phyloP scores from a whole-genome alignment of 2,888 invertebrate species.

The Cephus pulcher region DNA sequence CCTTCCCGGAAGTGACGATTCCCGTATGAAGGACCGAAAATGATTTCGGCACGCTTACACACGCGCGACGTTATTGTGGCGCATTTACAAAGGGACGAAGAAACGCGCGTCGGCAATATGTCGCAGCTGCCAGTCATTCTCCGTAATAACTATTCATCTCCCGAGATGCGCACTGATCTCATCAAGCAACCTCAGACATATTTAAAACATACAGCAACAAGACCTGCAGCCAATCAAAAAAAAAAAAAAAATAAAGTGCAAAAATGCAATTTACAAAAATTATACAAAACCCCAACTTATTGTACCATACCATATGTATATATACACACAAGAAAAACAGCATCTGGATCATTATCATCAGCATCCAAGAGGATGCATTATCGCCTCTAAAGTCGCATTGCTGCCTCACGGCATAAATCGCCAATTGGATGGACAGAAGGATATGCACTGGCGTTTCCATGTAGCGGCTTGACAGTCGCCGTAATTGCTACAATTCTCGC shows the following conservation, averaged over 20 bases:
- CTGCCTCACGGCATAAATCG: neutral
- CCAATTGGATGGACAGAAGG: neutral
- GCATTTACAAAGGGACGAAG: conserved; percentile 41
- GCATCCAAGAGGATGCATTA: neutral
- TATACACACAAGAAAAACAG: too few relatives aligned
- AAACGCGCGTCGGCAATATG: conserved; percentile 36
- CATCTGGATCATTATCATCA: neutral
- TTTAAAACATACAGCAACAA: too few relatives aligned
- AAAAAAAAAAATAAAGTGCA: too few relatives aligned
- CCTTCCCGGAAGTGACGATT: neutral
- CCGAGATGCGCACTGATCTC: neutral
- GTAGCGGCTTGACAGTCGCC: conserved; percentile 27
- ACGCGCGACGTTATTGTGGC: conserved; percentile 32
- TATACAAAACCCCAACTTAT: too few relatives aligned
- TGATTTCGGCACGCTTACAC: conserved; percentile 49
- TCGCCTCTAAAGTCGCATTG: neutral
- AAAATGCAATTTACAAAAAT: too few relatives aligned
- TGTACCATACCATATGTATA: too few relatives aligned
- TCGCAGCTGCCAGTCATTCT: conserved; percentile 57
- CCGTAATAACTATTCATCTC: conserved; percentile 49
- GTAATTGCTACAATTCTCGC: conserved; percentile 42
- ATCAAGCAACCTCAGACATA: too few relatives aligned
- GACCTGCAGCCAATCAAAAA: too few relatives aligned
- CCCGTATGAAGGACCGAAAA: conserved; percentile 18
- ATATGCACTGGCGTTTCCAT: neutral